These are phyloP conservation scores for Antigone vipio DNA, from an alignment of 2,113 vertebrate genomes.

Conservation along the genomic window DNA sequence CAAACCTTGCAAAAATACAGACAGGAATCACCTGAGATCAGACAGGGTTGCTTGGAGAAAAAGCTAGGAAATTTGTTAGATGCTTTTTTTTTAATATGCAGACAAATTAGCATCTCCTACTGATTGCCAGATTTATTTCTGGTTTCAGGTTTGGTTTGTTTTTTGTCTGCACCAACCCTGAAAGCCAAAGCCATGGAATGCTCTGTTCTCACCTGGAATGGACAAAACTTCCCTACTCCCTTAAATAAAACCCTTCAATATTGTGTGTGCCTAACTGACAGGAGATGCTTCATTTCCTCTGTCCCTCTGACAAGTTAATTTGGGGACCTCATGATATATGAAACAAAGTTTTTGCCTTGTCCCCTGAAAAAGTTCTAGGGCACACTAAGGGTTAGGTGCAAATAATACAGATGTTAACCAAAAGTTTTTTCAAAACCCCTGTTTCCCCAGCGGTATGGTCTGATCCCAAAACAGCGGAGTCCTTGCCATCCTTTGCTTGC, in stretches of 20 bases:
- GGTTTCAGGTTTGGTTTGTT: not conserved
- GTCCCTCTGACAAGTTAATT: not conserved
- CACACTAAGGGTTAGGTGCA: not conserved
- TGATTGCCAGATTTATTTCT: not conserved
- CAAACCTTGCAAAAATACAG: not conserved
- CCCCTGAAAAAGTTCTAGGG: not conserved
- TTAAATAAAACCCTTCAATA: not conserved
- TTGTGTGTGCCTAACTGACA: not conserved
- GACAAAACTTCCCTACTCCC: not conserved
- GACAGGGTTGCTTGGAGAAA: not conserved
- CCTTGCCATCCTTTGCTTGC: not conserved
- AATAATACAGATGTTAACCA: not conserved
- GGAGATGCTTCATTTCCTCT: not conserved
- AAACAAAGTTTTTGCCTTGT: not conserved
- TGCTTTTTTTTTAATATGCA: not conserved
- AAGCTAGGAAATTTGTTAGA: not conserved
- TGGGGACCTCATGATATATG: not conserved
- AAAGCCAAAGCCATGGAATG: not conserved
- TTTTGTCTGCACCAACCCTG: not conserved
- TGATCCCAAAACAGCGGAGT: not conserved
- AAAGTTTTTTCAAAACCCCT: not conserved
- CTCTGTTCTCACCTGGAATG: not conserved
- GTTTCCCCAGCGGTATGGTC: not conserved
- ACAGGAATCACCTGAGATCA: not conserved
- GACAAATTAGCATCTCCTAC: not conserved